Evolutionary conservation across 1,140 invertebrate species (phyloP), one percentile per base, ranked within the genome.

Genomic region (Proales similis): DNA sequence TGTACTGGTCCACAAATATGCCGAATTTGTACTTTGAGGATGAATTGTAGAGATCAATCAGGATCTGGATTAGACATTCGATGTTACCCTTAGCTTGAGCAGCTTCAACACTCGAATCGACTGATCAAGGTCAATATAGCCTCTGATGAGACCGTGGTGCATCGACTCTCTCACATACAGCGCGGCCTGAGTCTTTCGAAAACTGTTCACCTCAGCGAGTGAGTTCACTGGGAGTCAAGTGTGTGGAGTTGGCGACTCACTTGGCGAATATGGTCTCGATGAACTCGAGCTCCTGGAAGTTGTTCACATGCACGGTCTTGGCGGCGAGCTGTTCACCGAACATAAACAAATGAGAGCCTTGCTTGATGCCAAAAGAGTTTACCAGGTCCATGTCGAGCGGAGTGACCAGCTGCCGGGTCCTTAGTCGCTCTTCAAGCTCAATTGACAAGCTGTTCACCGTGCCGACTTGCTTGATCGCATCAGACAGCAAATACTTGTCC

Each of bases 401-500:
- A 27, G 51, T 57, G n/a, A 57, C 51, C n/a, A 57, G 24, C 29
- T 27, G 9, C 32, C 45, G 30, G 20, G 27, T 39, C 17, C 20
- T 57, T 3, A 57, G 33, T 7, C 32, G 39, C 14, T 57, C 36
- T 11, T 17, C 32, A 0, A 57, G 17, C 9, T 26, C 33, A 4
- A 42, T n/a, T 0, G 51, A 57, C 39, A 42, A 57, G 9, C 45
- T 24, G 32, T 57, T 57, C 0, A 57, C 36, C 45, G 51, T 14
- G 2, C 51, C 51, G 9, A 57, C 51, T 57, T 57, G 39, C 45
- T 57, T 57, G 20, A 57, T 42, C 3, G 32, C 14, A 27, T 57
- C 51, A 3, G 51, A 57, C 4, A 57, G n/a, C 5, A 57, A 36
- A 57, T 57, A 57, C 30, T 57, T 57, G 36, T 57, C 51, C 51